Base-by-base conservation (phyloP, 2,113 vertebrate species). In the Chaetops frenatus region DNA sequence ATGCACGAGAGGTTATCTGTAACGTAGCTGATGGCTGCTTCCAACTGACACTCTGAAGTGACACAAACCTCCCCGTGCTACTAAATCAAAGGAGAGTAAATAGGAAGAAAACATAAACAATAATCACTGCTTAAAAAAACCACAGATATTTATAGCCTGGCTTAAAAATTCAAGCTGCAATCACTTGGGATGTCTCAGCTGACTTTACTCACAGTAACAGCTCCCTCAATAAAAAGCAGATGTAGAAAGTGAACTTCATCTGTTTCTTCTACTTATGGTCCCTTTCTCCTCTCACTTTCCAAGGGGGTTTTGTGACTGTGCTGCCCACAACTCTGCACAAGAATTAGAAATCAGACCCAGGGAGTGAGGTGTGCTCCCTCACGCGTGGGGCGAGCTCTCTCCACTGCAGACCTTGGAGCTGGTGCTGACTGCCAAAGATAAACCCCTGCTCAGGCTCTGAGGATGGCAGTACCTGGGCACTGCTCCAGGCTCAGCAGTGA, bases 151-250 rank as follows among this genome's bases (percentile, higher is more conserved):
- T 96, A 94, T 94, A 92, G 95, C 67, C 82, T 56, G 69, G 87
- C 84, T 96, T 96, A 97, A 96, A 87, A 94, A 95, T 90, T 95
- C 94, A 95, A 92, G 87, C 81, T 92, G 87, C 81, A 85, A 50
- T 86, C 93, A 95, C 85, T 65, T 88, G 81, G 95, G 92, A 92
- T 96, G 81, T 92, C 94, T 97, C 97, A 92, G 83, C 95, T 97
- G 95, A 95, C 86, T 97, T 96, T 92, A 86, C 77, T 88, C 91
- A 82, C 72, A 90, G 67, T 95, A 97, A 98, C 95, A 97, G 69
- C 88, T 95, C 76, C 72, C 88, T 95, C 91, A 90, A 97, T 96
- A 96, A 77, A 96, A 97, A 97, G 57, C 97, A 98, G 92, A 97
- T 97, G 97, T 94, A 90, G 83, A 81, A 73, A 96, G 93, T 38